Percentiles rank a stretch among this genome's conserved stretches.
Evolutionary conservation across 1,140 invertebrate species (phyloP).

Genomic region (Penaeus vannamei): DNA sequence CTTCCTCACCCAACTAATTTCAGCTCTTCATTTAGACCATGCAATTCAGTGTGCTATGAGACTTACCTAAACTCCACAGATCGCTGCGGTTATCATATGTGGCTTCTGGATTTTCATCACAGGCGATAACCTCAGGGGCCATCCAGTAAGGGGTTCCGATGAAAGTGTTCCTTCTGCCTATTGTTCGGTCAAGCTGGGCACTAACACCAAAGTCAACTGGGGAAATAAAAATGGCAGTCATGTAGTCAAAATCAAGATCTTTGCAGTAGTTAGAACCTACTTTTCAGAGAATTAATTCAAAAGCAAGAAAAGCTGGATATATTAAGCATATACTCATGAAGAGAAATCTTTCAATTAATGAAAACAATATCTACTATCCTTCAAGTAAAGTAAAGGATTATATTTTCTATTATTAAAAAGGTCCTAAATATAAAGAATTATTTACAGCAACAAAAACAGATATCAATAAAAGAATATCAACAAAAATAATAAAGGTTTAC

Average conservation of each 20-base stretch:
- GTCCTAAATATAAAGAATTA: too few relatives aligned
- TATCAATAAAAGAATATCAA: too few relatives aligned
- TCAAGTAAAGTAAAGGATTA: too few relatives aligned
- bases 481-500: too few relatives aligned
- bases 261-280: neutral
- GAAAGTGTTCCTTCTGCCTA: conserved; percentile 98
- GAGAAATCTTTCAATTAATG: neutral
- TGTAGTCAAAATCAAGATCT: neutral
- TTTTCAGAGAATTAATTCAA: too few relatives aligned
- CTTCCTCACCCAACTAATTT: too few relatives aligned
- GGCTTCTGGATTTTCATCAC: conserved; percentile 99
- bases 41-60: neutral
- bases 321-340: too few relatives aligned
- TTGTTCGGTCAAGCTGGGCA: conserved; percentile 98
- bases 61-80: conserved; percentile 90
- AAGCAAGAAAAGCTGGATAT: too few relatives aligned
- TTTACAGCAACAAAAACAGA: too few relatives aligned
- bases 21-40: neutral
- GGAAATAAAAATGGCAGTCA: neutral
- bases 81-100: conserved; percentile 99
- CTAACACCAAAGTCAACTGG: conserved; percentile 99
- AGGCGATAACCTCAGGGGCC: conserved; percentile 97
- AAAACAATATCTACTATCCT: too few relatives aligned
- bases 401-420: too few relatives aligned
- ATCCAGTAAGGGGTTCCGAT: conserved; percentile 99